Conservation (phyloP, 64 coral and sea anemone genomes). For the Anthopleura sola region DNA sequence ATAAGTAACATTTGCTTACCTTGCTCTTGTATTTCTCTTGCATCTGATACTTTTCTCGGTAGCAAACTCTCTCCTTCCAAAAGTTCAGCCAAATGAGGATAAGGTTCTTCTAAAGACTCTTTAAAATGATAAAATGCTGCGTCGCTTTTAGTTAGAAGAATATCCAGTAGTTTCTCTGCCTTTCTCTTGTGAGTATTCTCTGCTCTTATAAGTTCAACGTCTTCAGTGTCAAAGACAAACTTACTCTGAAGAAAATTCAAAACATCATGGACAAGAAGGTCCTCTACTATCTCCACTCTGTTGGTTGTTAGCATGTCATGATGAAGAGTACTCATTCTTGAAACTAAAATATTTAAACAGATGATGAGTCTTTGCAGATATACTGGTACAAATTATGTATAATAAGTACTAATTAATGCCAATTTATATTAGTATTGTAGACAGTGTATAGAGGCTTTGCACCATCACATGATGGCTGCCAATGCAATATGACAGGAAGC, state of each 20-base stretch:
- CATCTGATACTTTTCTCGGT: conserved; percentile 57
- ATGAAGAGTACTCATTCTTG: conserved; percentile 59
- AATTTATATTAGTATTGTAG: no score
- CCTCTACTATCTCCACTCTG: conserved; percentile 80
- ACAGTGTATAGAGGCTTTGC: no score
- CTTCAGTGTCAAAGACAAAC: conserved; percentile 87
- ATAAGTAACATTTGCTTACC: no score
- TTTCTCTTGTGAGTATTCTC: conserved; percentile 69
- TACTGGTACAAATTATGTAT: no score
- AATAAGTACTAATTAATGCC: no score
- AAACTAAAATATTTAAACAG: conserved; percentile 21
- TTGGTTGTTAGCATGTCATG: conserved; percentile 42
- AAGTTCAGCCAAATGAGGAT: conserved; percentile 82
- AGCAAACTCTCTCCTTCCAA: conserved; percentile 31
- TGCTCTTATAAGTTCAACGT: conserved; percentile 71
- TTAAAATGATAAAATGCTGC: conserved; percentile 85
- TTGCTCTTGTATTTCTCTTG: conserved; percentile 52
- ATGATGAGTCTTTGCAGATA: no score
- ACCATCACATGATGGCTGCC: no score
- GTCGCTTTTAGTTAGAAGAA: conserved; percentile 73
- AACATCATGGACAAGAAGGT: conserved; percentile 89
- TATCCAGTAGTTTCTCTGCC: conserved; percentile 83
- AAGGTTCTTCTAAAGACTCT: conserved; percentile 56
- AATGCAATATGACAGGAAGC: no score
- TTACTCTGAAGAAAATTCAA: conserved; percentile 71